Evolutionary conservation across 2,113 vertebrate species (phyloP).

Genomic region (Sapayoa aenigma): DNA sequence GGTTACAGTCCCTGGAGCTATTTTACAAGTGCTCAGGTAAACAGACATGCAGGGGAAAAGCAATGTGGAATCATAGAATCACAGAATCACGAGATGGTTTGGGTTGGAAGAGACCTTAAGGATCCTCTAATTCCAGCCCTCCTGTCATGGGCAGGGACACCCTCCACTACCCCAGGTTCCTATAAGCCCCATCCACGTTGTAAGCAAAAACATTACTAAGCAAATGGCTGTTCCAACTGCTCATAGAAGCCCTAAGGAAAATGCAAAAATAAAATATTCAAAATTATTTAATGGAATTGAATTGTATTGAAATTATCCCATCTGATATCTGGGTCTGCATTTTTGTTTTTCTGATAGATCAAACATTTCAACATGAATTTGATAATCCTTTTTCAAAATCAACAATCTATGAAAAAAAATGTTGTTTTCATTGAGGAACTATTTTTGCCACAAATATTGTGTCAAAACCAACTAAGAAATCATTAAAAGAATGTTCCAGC

Average conservation of each 20-base stretch:
- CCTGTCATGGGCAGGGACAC: neutral
- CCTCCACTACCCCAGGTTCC: neutral
- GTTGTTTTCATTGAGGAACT: neutral
- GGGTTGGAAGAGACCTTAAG: neutral
- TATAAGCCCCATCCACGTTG: neutral
- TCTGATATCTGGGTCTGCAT: neutral
- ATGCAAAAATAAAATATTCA: neutral
- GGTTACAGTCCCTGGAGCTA: neutral
- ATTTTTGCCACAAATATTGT: neutral
- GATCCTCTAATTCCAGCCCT: rapidly evolving
- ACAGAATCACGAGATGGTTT: neutral
- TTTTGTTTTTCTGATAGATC: neutral
- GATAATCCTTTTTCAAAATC: neutral
- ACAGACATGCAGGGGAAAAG: neutral
- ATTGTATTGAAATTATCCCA: neutral
- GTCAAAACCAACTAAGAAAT: neutral
- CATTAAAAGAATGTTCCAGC: neutral
- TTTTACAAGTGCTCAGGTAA: neutral
- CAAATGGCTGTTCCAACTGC: neutral
- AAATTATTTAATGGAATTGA: neutral
- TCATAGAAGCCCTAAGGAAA: neutral
- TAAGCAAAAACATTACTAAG: neutral
- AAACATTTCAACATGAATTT: neutral
- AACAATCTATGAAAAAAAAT: neutral
- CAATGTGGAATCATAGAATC: neutral